Percentiles rank a stretch among this genome's conserved stretches.
These are phyloP conservation scores for Platycercus adscitus DNA, from an alignment of 2,113 vertebrate species.

Conservation along the genomic window DNA sequence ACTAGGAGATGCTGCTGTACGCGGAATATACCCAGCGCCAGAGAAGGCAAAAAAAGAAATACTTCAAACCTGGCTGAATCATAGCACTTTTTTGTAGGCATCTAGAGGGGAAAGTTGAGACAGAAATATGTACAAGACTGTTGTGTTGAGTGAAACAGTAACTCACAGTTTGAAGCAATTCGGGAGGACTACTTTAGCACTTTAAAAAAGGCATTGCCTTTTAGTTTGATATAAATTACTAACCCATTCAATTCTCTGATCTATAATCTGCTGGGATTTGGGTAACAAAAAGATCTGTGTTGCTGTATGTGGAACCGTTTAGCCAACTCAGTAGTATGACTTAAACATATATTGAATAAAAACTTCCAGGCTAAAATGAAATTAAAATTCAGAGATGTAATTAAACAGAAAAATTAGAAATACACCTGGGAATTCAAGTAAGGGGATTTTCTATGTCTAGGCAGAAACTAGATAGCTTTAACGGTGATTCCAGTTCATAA, in stretches of 20 bases:
- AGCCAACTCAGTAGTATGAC: background rate
- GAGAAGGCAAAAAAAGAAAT: background rate
- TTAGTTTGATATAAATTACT: conserved; percentile 5
- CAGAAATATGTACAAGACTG: background rate
- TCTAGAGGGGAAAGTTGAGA: background rate
- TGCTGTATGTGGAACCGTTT: background rate
- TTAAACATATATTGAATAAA: conserved; percentile 6
- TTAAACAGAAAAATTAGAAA: conserved; percentile 40
- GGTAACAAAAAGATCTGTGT: conserved; percentile 29
- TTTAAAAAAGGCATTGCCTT: background rate
- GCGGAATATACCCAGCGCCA: background rate
- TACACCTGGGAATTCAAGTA: conserved; percentile 1
- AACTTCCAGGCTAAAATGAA: conserved; percentile 2
- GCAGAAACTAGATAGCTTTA: conserved; percentile 34
- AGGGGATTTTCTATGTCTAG: conserved; percentile 9
- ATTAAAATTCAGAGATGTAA: conserved; percentile 7
- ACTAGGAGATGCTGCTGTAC: conserved; percentile 69
- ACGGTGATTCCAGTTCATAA: conserved; percentile 53
- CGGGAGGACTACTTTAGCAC: background rate
- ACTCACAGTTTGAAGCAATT: conserved; percentile 25
- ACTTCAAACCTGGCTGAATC: background rate
- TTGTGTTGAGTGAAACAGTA: conserved; percentile 31
- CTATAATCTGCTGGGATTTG: background rate
- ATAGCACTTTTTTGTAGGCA: background rate
- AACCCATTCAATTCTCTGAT: background rate